Evolutionary conservation across 2,888 invertebrate genomes (phyloP), one percentile per base, ranked within the genome.

Genomic region (Ferdinandea cuprea): DNA sequence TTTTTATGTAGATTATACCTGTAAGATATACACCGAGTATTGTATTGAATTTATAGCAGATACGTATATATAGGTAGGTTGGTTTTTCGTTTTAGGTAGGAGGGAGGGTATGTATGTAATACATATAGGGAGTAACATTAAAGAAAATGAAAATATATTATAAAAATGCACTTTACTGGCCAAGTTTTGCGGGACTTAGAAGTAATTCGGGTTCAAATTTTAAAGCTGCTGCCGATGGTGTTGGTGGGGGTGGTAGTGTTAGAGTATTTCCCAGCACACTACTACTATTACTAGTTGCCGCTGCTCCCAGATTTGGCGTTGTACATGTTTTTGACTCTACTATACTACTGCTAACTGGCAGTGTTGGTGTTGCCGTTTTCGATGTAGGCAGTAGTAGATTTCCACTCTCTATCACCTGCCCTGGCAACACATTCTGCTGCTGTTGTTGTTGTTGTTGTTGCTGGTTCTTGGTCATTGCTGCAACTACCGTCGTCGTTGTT

Each of bases 181-280:
- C 91, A 81, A 91, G 89, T 86, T 91, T 91, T 32, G 91, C 89
- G 58, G 91, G 91, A 87, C 91, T 91, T 85, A 91, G 88, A 85
- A 91, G 89, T 84, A 91, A 85, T 86, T 91, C 91, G 63, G 90
- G 89, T 86, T 91, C 91, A 61, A 88, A 88, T 85, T 90, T 89
- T 73, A 84, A 48, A 19, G 83, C 72, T 58, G 78, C 37, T 42
- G 85, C 77, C 42, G 80, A 30, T 54, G 77, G 44, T 37, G 81
- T 71, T 48, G 76, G 68, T 71, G 80, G 63, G 48, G 85, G 71
- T 48, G 85, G 71, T 48, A 71, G 85, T 50, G 56, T 85, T 85
- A 58, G 83, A 81, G 78, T 78, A 63, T 78, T 78, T 13, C 44
- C 78, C 58, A 58, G 15, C 54, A 54, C 54, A 54, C 42, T 61